Base-by-base conservation (phyloP, 2,888 invertebrate genomes). In the Carterocephalus palaemon region DNA sequence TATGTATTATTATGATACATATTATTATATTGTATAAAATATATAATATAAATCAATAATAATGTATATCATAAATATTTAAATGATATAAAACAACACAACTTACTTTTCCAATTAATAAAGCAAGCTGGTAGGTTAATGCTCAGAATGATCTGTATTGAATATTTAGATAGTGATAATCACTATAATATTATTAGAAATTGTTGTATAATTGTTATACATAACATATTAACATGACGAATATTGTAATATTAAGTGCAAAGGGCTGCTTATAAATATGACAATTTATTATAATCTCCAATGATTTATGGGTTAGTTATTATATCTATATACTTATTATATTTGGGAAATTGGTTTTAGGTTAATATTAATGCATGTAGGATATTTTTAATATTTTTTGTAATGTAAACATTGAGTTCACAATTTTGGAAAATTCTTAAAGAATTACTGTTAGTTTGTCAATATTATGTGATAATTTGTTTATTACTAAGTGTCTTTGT, bases 91-190 rank as follows among this genome's bases (percentile, higher is more conserved):
- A n/a, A 31, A 15, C 6, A 26, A 28, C 2, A 20, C 12, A 5
- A 20, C 28, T 34, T 20, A 20, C 13, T 26, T 34, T 28, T 24
- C 6, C 34, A n/a, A 12, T 28, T 19, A 20, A 24, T 10, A 33
- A 36, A 45, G 26, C 45, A 13, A 37, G 32, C 33, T 37, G 37
- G 7, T 48, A 49, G 31, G 23, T 46, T n/a, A 39, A 39, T 34
- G 15, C 12, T 34, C 32, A 32, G 23, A 40, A 33, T 34, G 31
- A 45, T 49, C 29, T 45, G 36, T 42, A 54, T 49, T 16, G 12
- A 41, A 7, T 71, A 67, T 65, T 68, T 71, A 75, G 66, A 56
- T 69, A 75, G 70, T 78, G 75, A 75, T 75, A 75, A 77, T 74
- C 75, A 74, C 69, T 64, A 63, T 64, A 57, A 59, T 64, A 59